Evolutionary conservation across 2,888 invertebrate species (phyloP).

Genomic region (Incurvaria masculella): DNA sequence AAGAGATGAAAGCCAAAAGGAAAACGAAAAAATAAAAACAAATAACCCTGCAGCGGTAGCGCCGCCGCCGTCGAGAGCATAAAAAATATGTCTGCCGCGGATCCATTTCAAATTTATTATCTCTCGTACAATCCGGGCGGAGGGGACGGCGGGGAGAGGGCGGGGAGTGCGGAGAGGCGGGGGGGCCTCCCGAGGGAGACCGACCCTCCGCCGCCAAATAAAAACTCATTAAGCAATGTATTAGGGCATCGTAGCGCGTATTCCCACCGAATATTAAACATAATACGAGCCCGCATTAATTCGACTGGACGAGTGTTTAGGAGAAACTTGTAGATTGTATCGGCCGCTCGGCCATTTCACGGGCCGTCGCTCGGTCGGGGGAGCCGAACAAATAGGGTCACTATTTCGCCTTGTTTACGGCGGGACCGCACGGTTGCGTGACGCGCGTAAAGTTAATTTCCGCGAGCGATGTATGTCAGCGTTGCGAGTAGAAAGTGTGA

Average conservation of each 20-base stretch:
- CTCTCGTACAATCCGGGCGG: not conserved
- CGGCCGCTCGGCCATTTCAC: not conserved
- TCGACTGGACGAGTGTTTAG: not conserved
- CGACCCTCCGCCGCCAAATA: not conserved
- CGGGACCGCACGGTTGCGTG: no score
- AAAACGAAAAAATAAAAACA: not conserved
- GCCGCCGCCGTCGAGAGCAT: not conserved
- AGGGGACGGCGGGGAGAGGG: not conserved
- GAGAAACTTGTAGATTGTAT: not conserved
- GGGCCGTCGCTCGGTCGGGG: not conserved
- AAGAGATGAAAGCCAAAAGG: not conserved
- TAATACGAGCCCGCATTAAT: not conserved
- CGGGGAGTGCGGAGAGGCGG: not conserved
- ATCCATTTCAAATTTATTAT: constrained; percentile 2
- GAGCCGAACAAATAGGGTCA: not conserved
- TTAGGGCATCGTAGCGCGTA: not conserved
- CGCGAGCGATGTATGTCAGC: no score
- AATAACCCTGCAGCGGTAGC: not conserved
- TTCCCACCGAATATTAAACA: not conserved
- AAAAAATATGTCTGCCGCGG: constrained; percentile 1
- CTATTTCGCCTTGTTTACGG: no score
- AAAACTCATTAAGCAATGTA: not conserved
- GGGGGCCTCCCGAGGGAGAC: not conserved
- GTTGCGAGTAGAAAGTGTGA: not conserved
- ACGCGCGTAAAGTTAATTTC: no score